Evolutionary conservation across 2,113 vertebrate species (phyloP), one percentile per base, ranked within the genome.

Genomic region (Zosterops lateralis): DNA sequence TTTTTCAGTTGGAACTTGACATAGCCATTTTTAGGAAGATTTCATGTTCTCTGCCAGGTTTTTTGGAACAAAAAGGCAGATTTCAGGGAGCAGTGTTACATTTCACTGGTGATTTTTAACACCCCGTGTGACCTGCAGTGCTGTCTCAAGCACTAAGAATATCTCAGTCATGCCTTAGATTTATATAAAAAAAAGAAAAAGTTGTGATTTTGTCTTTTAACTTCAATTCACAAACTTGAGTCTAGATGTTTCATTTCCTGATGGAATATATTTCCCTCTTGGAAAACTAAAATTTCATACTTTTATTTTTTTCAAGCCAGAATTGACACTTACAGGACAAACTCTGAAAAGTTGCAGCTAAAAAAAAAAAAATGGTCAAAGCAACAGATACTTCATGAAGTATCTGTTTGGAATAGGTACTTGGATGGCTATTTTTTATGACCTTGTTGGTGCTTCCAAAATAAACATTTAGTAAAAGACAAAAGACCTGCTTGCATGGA

Each of bases 241-340:
- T 53, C 84, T 92, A 56, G 17, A 66, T 60, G 40, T 78, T 96
- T 89, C 57, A 78, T 90, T 93, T 92, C 62, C 61, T 89, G 56
- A 29, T 53, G 47, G 36, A 84, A 86, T 67, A 24, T 84, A 56
- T 68, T 78, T 50, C 6, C 21, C 31, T 11, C n/a, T 61, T 86
- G 71, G 73, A 74, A 92, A 89, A 32, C 15, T 56, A 28, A 71
- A 75, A 64, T 86, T 62, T 65, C 31, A 60, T 47, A 65, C 26
- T 90, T 72, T 34, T 10, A 7, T 34, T 20, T 75, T 75, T 40
- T 61, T 29, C 9, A 26, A 61, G 54, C 17, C 40, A 51, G 18
- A 22, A n/a, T 26, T 34, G 71, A 47, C n/a, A 38, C 38, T n/a
- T 38, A 40, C 11, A 62, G 48, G 18, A 64, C 25, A 42, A 71